phyloP scores from a whole-genome alignment of 1,140 invertebrate genomes.

The Eciton burchellii region DNA sequence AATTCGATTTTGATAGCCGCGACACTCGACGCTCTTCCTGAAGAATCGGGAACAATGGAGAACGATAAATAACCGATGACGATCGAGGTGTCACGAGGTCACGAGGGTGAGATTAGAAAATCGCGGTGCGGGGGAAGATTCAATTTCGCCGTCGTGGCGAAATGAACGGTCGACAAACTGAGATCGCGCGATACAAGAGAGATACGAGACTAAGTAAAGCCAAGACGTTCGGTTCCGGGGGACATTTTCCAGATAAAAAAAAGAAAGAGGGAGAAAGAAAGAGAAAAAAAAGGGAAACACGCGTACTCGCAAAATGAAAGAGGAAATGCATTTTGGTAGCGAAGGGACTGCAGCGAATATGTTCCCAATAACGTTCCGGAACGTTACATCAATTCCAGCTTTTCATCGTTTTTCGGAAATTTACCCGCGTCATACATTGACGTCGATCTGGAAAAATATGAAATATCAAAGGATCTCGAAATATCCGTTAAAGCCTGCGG shows the following conservation, averaged over 20 bases:
- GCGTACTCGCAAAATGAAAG: not conserved
- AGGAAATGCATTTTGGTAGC: conserved; percentile 10
- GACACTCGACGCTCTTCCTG: conserved; percentile 37
- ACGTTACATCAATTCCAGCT: conserved; percentile 51
- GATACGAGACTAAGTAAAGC: not conserved
- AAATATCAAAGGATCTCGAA: conserved; percentile 62
- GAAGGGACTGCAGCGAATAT: conserved; percentile 33
- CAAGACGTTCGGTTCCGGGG: not conserved
- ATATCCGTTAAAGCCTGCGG: conserved; percentile 60
- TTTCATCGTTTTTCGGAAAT: conserved; percentile 58
- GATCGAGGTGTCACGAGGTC: conserved; percentile 64
- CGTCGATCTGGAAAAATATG: conserved; percentile 57
- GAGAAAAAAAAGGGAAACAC: not conserved
- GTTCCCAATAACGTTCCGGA: conserved; percentile 24
- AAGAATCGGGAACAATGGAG: conserved; percentile 69
- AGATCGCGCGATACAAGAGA: conserved; percentile 58
- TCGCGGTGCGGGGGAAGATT: conserved; percentile 59
- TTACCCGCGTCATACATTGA: conserved; percentile 34
- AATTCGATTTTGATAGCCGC: conserved; percentile 78
- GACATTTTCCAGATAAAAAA: conserved; percentile 17
- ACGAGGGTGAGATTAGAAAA: conserved; percentile 63
- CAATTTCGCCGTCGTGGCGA: conserved; percentile 70
- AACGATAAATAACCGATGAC: conserved; percentile 81
- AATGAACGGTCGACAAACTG: conserved; percentile 75
- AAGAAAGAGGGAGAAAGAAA: conserved; percentile 19